phyloP scores from a whole-genome alignment of 1,140 invertebrate species.

The Heterodera schachtii region DNA sequence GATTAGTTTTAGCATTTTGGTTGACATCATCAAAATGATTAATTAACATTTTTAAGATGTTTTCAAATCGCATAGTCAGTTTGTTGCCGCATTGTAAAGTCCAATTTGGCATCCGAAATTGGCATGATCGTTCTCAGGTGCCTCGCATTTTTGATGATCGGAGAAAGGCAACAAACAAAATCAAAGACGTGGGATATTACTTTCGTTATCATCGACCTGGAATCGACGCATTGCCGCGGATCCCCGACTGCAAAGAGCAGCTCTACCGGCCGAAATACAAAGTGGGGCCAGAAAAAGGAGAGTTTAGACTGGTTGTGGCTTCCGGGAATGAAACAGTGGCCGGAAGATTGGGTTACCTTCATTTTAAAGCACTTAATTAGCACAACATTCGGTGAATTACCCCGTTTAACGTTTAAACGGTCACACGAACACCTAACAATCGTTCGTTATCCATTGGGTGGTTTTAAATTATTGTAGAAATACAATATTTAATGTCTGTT shows the following conservation, averaged over 20 bases:
- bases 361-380: not conserved
- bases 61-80: conserved; percentile 17
- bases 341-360: no score
- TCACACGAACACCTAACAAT: no score
- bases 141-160: conserved; percentile 42
- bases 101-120: conserved; percentile 13
- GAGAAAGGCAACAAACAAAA: conserved; percentile 34
- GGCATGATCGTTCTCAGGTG: conserved; percentile 49
- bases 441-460: no score
- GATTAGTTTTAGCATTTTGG: no score
- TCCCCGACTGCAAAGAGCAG: conserved; percentile 55
- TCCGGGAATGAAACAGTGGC: no score
- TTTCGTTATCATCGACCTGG: conserved; percentile 63
- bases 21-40: not conserved
- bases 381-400: no score
- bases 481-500: not conserved
- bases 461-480: no score
- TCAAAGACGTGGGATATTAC: conserved; percentile 55
- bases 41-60: conserved; percentile 5
- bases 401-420: no score
- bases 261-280: conserved; percentile 52
- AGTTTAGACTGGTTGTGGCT: no score
- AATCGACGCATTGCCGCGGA: conserved; percentile 59
- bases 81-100: not conserved
- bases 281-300: not conserved